phyloP scores from a whole-genome alignment of 2,888 invertebrate genomes.

The Plebejus melissa region DNA sequence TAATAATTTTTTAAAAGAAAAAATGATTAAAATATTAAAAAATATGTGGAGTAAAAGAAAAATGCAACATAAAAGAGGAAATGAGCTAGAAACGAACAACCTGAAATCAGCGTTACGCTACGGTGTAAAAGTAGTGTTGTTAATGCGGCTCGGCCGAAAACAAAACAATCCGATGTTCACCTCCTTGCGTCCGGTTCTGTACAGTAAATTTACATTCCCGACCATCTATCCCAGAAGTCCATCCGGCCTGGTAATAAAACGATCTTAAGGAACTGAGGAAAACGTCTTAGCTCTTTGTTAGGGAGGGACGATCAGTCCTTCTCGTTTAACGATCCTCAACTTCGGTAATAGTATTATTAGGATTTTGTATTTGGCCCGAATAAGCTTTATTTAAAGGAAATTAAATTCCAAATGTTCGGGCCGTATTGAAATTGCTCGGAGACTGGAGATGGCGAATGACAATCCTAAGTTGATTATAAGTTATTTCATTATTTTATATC shows the following conservation, averaged over 20 bases:
- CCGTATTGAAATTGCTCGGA: slow-evolving; percentile 13
- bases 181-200: slow-evolving; percentile 74
- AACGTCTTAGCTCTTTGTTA: slow-evolving; percentile 59
- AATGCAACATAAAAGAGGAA: no score
- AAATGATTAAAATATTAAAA: no score
- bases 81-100: no score
- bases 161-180: slow-evolving; percentile 77
- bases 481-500: slow-evolving; percentile 12
- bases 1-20: no score
- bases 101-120: background rate
- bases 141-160: slow-evolving; percentile 69
- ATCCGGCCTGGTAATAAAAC: slow-evolving; percentile 76
- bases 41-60: no score
- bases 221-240: slow-evolving; percentile 76
- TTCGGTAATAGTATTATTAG: slow-evolving; percentile 37
- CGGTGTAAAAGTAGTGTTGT: slow-evolving; percentile 51
- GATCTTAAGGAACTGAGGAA: slow-evolving; percentile 72
- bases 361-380: slow-evolving; percentile 30
- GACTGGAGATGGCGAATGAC: background rate
- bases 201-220: slow-evolving; percentile 77
- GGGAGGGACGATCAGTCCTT: slow-evolving; percentile 39
- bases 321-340: slow-evolving; percentile 38
- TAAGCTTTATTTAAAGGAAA: slow-evolving; percentile 23
- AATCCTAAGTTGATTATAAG: background rate
- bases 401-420: slow-evolving; percentile 16